Evolutionary conservation across 2,888 invertebrate species (phyloP).

Genomic region (Sarcophaga rosellei): DNA sequence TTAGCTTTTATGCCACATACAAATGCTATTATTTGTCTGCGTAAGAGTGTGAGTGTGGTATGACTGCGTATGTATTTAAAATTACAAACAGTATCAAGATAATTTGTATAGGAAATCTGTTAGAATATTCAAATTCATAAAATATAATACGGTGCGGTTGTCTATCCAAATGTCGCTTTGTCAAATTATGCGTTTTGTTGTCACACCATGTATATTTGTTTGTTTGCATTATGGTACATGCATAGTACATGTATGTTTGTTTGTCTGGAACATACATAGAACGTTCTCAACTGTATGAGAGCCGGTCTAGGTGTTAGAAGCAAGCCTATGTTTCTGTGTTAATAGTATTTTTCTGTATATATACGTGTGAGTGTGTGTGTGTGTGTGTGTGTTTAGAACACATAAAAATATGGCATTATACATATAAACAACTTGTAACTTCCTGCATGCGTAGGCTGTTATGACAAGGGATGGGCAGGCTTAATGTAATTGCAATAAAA

Average conservation of each 20-base stretch:
- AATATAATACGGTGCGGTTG: conserved; percentile 64
- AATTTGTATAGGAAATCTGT: conserved; percentile 65
- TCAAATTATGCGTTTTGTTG: conserved; percentile 68
- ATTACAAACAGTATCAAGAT: conserved; percentile 59
- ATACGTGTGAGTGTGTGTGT: not conserved
- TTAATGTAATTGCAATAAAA: conserved; percentile 68
- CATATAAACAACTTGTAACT: conserved; percentile 65
- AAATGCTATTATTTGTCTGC: too few species aligned
- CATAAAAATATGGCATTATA: conserved; percentile 21
- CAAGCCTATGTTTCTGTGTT: not conserved
- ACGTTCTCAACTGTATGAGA: not conserved
- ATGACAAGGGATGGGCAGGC: conserved; percentile 71
- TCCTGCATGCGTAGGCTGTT: conserved; percentile 72
- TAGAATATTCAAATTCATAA: conserved; percentile 63
- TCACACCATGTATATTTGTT: conserved; percentile 20
- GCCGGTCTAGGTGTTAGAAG: not conserved
- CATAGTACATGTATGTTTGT: not conserved
- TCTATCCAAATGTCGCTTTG: conserved; percentile 68
- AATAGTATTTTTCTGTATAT: not conserved
- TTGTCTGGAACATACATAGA: not conserved
- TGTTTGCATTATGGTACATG: too few species aligned
- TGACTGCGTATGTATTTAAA: not conserved
- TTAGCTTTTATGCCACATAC: too few species aligned
- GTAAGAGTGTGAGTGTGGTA: too few species aligned
- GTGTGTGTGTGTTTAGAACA: conserved; percentile 38